phyloP scores from a whole-genome alignment of 2,888 invertebrate genomes.

The Dynastes hyllus region DNA sequence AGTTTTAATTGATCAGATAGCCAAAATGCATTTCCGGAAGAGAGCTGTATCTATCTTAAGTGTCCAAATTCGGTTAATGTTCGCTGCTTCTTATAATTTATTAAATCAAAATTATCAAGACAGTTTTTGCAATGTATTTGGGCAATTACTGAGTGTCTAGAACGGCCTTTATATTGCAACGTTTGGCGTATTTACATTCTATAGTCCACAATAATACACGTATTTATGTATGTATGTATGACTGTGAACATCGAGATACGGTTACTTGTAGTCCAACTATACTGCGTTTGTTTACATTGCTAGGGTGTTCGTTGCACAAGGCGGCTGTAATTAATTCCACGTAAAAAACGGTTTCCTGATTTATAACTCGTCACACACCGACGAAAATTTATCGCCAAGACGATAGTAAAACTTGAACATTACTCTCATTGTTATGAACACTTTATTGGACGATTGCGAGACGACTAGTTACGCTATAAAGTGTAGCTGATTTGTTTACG shows the following conservation, averaged over 20 bases:
- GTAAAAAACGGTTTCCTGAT: slow-evolving; percentile 44
- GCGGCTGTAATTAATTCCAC: slow-evolving; percentile 39
- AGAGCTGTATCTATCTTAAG: too few relatives aligned
- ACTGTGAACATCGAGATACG: neutral
- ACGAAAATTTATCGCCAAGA: slow-evolving; percentile 34
- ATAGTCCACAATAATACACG: too few relatives aligned
- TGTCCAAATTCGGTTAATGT: too few relatives aligned
- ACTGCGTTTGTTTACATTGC: slow-evolving; percentile 38
- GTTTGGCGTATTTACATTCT: too few relatives aligned
- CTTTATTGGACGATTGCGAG: slow-evolving; percentile 41
- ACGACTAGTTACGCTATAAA: slow-evolving; percentile 38
- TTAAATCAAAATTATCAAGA: too few relatives aligned
- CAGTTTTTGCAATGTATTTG: too few relatives aligned
- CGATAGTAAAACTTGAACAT: slow-evolving; percentile 40
- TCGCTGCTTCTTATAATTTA: too few relatives aligned
- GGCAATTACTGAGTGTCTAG: too few relatives aligned
- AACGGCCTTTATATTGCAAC: too few relatives aligned
- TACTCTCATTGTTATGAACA: slow-evolving; percentile 38
- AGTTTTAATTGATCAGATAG: too few relatives aligned
- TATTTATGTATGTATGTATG: too few relatives aligned
- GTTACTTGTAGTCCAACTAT: neutral
- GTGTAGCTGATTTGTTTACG: slow-evolving; percentile 43
- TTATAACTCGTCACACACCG: slow-evolving; percentile 40
- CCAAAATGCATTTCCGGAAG: too few relatives aligned
- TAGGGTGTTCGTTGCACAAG: slow-evolving; percentile 38